Base-by-base conservation (phyloP, 1,140 invertebrate species). In the Reticulitermes speratus region DNA sequence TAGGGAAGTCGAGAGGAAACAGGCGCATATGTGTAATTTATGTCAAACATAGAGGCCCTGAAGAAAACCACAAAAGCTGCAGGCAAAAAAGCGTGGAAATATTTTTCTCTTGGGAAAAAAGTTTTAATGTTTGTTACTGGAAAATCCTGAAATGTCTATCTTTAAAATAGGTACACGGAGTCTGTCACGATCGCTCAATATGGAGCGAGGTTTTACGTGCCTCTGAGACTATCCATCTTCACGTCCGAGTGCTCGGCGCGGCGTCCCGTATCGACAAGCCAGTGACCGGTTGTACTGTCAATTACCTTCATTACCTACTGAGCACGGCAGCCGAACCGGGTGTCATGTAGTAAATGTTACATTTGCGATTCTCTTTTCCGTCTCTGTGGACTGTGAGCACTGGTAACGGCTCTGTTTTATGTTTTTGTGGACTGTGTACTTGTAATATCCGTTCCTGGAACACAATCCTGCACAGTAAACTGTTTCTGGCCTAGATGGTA, bases 241-340 rank as follows among this genome's bases (percentile, higher is more conserved):
- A 75, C 25, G n/a, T 75, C n/a, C 25, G 65, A 75, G 25, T 55
- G 52, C 52, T 21, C 14, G 14, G 19, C 25, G 65, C 65, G 7
- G n/a, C 25, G 25, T 9, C n/a, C 65, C 25, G 65, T 75, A 75
- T 75, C 65, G 65, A 75, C 65, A 75, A 75, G 65, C 65, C 25
- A 30, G 25, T 25, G n/a, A 25, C 65, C 25, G 16, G 25, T 30
- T 25, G 65, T 30, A 30, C 65, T 25, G 65, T 75, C 65, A 75
- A 75, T 75, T 75, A 75, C 25, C 65, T 75, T 75, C 65, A 75
- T 75, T 75, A 75, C 65, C 65, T 25, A 75, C 65, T 30, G 65
- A 75, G 65, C 65, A 75, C 65, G 65, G 65, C 16, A 55, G 52
- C 52, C 14, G 52, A 0, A 55, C 52, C 19, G 52, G n/a, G 65